Base-by-base conservation (phyloP, 1,140 invertebrate species). In the Thaumetopoea pityocampa region DNA sequence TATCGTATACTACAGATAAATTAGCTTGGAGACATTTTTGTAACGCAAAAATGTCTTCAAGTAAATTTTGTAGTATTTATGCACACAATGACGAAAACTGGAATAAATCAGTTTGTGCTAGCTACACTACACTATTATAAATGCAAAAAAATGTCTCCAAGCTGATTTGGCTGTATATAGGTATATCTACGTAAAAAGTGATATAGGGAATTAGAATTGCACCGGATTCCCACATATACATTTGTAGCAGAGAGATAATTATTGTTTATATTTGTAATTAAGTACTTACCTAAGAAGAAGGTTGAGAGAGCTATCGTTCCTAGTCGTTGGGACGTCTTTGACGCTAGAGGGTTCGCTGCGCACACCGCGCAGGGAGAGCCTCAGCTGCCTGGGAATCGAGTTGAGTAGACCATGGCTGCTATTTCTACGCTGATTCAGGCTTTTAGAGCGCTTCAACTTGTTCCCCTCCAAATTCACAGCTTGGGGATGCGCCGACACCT, bases 351-450 rank as follows among this genome's bases (percentile, higher is more conserved):
- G 79, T 58, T 82, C 79, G 30, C 78, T 80, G 32, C 78, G 74
- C 20, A 85, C 81, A 5, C 79, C 81, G 27, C 82, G 73, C 12
- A 89, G 80, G 5, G 88, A 89, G 27, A 85, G 77, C 34, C 87
- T 76, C 28, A 89, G 64, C 38, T 88, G 87, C 50, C 74, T 74
- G 23, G 88, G 85, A 58, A 88, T 85, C 20, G 85, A 78, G 30
- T 73, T 82, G 28, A 88, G 65, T 11, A 88, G 67, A 28, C 81
- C 76, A 38, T 70, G 77, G 40, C 76, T 83, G 46, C 74, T 82
- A 28, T 74, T 74, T 53, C 77, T 76, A 27, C 80, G 70, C 28
- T 78, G 78, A 47, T 81, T 83, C 10, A 85, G 59, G 30, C 81
- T 84, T 50, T 85, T 83, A 5, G 85, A 85, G 9, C 82, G 68